Evolutionary conservation across 2,888 invertebrate species (phyloP).

Genomic region (Campaea margaritaria): DNA sequence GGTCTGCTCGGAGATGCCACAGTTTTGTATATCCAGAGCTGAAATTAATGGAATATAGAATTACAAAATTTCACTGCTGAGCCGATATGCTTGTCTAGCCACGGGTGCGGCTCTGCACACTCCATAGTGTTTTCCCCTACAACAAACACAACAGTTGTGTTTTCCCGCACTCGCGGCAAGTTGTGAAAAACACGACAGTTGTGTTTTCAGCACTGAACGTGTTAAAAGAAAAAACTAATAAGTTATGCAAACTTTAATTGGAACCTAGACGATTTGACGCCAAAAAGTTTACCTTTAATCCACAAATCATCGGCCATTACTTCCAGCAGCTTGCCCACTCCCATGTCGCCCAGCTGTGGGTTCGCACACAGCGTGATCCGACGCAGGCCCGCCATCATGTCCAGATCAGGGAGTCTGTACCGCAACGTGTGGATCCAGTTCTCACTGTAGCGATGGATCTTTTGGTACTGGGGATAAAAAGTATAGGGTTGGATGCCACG

Average conservation of each 20-base stretch:
- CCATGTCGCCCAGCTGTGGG: constrained; percentile 87
- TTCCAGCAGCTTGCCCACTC: constrained; percentile 86
- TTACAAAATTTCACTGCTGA: too few relatives aligned
- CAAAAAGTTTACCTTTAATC: constrained; percentile 86
- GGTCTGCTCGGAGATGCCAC: constrained; percentile 88
- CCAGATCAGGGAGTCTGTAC: constrained; percentile 90
- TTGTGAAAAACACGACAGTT: too few relatives aligned
- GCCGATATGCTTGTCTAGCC: too few relatives aligned
- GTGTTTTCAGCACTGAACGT: too few relatives aligned
- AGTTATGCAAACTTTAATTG: too few relatives aligned
- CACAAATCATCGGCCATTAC: constrained; percentile 91
- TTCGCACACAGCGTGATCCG: constrained; percentile 89
- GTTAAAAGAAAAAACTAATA: too few relatives aligned
- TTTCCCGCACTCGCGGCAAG: too few relatives aligned
- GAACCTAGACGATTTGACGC: too few relatives aligned
- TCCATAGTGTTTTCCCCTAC: too few relatives aligned
- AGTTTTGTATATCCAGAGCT: constrained; percentile 91
- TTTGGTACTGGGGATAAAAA: constrained; percentile 82
- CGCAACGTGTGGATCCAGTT: constrained; percentile 93
- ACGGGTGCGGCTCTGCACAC: too few relatives aligned
- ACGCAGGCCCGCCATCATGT: constrained; percentile 89
- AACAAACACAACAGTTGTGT: too few relatives aligned
- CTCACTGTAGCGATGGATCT: constrained; percentile 90
- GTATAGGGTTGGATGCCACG: neutral
- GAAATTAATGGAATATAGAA: constrained; percentile 19